Evolutionary conservation across 2,797 vertebrate species (phyloP), one percentile per base, ranked within the genome.

Genomic region (Pseudochromis fuscus): DNA sequence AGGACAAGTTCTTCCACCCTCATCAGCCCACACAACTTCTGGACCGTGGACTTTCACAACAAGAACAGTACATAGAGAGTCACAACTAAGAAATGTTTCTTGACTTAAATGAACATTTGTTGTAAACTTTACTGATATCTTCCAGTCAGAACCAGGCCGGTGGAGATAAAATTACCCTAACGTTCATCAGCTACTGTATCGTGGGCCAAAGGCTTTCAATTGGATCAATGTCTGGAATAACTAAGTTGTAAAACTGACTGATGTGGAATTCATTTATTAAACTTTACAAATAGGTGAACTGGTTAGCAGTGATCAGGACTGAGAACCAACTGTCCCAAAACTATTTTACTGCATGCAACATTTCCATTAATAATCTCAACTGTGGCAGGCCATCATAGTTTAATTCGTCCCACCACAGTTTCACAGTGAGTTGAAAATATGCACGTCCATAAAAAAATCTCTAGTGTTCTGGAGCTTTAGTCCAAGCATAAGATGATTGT

Each of bases 21-120:
- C 45, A 33, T 66, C 67, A 65, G 69, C 71, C 88, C 77, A 79
- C 81, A 77, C 59, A 87, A 85, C 80, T 86, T 88, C 78, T 83
- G 84, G 60, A 72, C 65, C 51, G 45, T 65, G 25, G 15, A 66
- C 30, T 66, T 68, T 62, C 19, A 46, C 45, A 72, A 31, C 38
- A 67, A 5, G n/a, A n/a, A 33, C 18, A 33, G 21, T n/a, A 52
- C 23, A 42, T 58, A 49, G 24, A 33, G 44, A 67, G 33, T 35
- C 33, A 56, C 12, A 68, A 59, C 30, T 66, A 63, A 65, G 48
- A 60, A 33, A 28, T 64, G 73, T 45, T 70, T 46, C 5, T 13
- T 15, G 23, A 48, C 45, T 48, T 23, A 1, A 24, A 48, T 46
- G n/a, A 23, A 12, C 7, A 15, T 48, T 15, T 49, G 38, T 49